Conservation (phyloP, 1,140 invertebrate genomes). For the Diachasmimorpha longicaudata region DNA sequence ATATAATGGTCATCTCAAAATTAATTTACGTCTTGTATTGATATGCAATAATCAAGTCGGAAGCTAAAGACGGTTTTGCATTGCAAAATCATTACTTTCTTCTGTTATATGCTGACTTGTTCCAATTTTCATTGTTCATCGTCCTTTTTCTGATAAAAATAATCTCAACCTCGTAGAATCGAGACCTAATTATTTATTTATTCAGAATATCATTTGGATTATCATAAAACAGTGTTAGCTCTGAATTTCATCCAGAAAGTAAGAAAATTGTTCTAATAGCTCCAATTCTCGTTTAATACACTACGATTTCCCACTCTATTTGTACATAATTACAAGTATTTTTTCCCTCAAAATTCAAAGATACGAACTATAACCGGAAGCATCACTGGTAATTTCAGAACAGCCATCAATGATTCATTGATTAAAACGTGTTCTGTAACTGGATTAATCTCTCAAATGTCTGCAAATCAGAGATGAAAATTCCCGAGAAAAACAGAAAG, state of each 20-base stretch:
- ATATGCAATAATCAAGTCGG: neutral
- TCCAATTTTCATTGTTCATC: neutral
- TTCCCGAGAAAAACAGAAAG: too few species aligned
- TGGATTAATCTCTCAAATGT: too few species aligned
- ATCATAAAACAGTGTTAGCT: neutral
- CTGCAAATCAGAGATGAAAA: too few species aligned
- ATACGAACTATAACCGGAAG: neutral
- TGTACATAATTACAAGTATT: neutral
- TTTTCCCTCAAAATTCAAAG: neutral
- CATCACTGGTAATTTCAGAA: neutral
- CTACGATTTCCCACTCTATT: neutral
- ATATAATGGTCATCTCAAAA: neutral
- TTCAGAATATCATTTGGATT: neutral
- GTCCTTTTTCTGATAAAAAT: neutral
- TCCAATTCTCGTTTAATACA: neutral
- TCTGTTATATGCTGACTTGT: neutral
- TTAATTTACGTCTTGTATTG: neutral
- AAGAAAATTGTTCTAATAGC: neutral
- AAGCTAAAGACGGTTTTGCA: neutral
- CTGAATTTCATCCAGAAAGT: neutral
- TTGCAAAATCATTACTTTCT: neutral
- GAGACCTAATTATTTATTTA: too few species aligned
- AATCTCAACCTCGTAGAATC: too few species aligned
- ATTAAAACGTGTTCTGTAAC: too few species aligned
- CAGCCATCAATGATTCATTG: too few species aligned